Evolutionary conservation across 2,113 vertebrate species (phyloP), one percentile per base, ranked within the genome.

Genomic region (Centropus bengalensis): DNA sequence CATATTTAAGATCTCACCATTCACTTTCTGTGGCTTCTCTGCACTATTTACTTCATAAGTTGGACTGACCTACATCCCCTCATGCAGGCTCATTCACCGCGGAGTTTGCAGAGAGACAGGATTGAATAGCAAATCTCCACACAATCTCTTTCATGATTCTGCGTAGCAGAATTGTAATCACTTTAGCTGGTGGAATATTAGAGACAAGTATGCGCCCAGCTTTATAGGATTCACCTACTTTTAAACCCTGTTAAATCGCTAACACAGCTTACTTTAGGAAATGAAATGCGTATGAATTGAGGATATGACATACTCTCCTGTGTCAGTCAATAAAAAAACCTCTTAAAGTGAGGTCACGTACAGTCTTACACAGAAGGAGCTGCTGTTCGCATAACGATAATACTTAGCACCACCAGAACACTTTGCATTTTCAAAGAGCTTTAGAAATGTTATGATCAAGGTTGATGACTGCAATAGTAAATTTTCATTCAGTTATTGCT

Each of bases 61-160:
- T 84, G 77, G 83, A 88, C 90, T 96, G 95, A 97, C 93, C 92
- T 97, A 96, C 85, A 96, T 97, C 91, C 73, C 66, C 58, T 91
- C 80, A 68, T 60, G 69, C 88, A 95, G 73, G 81, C 71, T 93
- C 90, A 93, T 91, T 92, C 93, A 94, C 68, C 18, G 10, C 59
- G 54, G 73, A 4, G 4, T 52, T 86, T 7, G 2, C 2, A 6
- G 82, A 81, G 82, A 88, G 95, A 94, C 86, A 95, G 94, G 94
- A 95, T 94, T 96, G 96, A 94, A 94, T 58, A 91, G 92, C 77
- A 96, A 95, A 96, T 95, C 95, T 95, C 94, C 71, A 62, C 55
- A 28, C 92, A 95, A 96, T 86, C 93, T 92, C 92, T 76, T 86
- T 54, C 90, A 90, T 66, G 0, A 92, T 88, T 82, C 86, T 66